Evolutionary conservation across 2,888 invertebrate species (phyloP).

Genomic region (Hydroisotoma schaefferi): DNA sequence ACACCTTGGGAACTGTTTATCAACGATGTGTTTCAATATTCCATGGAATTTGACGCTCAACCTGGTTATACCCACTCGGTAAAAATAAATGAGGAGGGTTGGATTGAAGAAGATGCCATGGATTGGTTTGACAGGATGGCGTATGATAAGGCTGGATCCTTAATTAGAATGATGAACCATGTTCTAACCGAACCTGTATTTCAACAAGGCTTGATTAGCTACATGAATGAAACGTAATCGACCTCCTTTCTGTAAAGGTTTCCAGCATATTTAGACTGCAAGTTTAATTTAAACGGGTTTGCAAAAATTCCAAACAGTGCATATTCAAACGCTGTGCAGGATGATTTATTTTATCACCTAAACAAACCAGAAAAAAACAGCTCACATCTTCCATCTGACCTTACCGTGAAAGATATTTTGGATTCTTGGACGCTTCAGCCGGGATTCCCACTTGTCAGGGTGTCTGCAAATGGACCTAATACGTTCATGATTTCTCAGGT

Average conservation of each 20-base stretch:
- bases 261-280: no score
- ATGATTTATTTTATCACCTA: slow-evolving; percentile 37
- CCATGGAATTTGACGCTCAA: slow-evolving; percentile 38
- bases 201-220: slow-evolving; percentile 21
- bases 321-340: slow-evolving; percentile 35
- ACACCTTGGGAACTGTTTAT: slow-evolving; percentile 33
- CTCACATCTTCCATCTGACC: slow-evolving; percentile 20
- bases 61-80: slow-evolving; percentile 36
- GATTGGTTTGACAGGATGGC: slow-evolving; percentile 37
- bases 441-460: slow-evolving; percentile 43
- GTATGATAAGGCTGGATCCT: slow-evolving; percentile 39
- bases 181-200: slow-evolving; percentile 23
- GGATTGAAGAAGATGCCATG: slow-evolving; percentile 28
- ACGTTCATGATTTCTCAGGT: slow-evolving; percentile 42
- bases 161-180: slow-evolving; percentile 43
- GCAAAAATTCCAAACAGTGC: slow-evolving; percentile 18
- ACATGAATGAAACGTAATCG: slow-evolving; percentile 27
- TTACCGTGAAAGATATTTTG: slow-evolving; percentile 45
- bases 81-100: slow-evolving; percentile 34
- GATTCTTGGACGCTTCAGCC: slow-evolving; percentile 46
- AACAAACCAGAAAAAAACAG: slow-evolving; percentile 15
- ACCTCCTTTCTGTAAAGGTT: no score
- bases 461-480: slow-evolving; percentile 20
- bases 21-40: slow-evolving; percentile 33
- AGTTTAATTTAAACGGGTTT: no score